A percentile compares a stretch with the other conserved stretches of the same genome.
phyloP scores from a whole-genome alignment of 2,888 invertebrate species.

The Entomobrya multifasciata region DNA sequence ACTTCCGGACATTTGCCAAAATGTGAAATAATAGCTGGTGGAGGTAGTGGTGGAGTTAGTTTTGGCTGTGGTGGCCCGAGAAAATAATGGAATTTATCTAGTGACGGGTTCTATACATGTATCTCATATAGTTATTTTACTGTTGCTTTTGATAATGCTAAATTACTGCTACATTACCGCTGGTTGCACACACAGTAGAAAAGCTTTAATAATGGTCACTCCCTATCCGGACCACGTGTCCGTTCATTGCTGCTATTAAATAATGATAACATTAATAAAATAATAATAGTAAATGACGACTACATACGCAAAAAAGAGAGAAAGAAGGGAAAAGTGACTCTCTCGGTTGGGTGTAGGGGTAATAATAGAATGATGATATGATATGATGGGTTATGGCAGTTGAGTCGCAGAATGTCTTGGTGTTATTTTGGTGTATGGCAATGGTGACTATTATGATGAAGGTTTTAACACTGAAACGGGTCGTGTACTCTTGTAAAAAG shows the following conservation, averaged over 20 bases:
- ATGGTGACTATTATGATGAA: slow-evolving; percentile 17
- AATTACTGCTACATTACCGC: slow-evolving; percentile 20
- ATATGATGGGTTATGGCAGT: no score
- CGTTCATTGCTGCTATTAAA: neutral
- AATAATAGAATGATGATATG: slow-evolving; percentile 16
- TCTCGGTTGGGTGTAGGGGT: neutral
- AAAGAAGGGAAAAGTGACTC: neutral
- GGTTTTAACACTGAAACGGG: slow-evolving; percentile 35
- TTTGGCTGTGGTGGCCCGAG: neutral
- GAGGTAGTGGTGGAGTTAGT: neutral
- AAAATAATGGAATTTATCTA: neutral
- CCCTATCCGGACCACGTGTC: slow-evolving; percentile 18
- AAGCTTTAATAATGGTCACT: slow-evolving; percentile 4
- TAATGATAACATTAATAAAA: neutral
- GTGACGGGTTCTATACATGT: neutral
- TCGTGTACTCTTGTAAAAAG: neutral
- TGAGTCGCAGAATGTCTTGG: no score
- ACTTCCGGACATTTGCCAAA: slow-evolving; percentile 67
- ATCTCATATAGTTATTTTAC: neutral
- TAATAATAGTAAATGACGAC: no score
- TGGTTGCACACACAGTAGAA: neutral
- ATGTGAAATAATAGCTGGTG: slow-evolving; percentile 43
- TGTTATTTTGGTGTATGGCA: no score
- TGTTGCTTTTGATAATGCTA: slow-evolving; percentile 14
- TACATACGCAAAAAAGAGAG: neutral